phyloP scores from a whole-genome alignment of 92 coral and sea anemone genomes.

The Pocillopora meandrina region DNA sequence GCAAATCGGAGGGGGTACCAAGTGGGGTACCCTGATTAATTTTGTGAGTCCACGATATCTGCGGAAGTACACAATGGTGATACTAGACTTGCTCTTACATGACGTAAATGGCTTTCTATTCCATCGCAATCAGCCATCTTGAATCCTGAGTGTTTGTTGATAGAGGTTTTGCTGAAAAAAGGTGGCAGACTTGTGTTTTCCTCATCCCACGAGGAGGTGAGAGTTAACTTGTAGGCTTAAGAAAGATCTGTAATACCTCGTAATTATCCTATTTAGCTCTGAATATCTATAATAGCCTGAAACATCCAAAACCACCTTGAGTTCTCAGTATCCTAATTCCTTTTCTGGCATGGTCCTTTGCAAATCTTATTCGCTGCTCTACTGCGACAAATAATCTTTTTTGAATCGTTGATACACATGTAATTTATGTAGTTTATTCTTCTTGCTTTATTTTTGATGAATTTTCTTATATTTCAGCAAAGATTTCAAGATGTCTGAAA shows the following conservation, averaged over 20 bases:
- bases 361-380: no score
- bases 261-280: no score
- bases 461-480: no score
- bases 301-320: background rate
- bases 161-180: background rate
- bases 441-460: no score
- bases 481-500: constrained; percentile 68
- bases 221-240: background rate
- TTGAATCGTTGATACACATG: no score
- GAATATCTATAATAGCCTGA: no score
- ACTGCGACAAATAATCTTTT: no score
- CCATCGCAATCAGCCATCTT: background rate
- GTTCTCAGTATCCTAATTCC: background rate
- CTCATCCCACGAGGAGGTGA: background rate
- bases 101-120: background rate
- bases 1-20: constrained; percentile 24
- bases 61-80: background rate
- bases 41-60: background rate
- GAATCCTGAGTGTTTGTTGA: background rate
- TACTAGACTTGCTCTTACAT: background rate
- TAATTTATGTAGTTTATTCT: no score
- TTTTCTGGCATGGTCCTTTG: no score
- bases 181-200: background rate
- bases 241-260: background rate
- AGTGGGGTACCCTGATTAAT: background rate